A percentile compares a stretch with the other conserved stretches of the same genome.
These are phyloP conservation scores for Drosophila azteca DNA, from an alignment of 1,140 invertebrate species.

Conservation along the genomic window DNA sequence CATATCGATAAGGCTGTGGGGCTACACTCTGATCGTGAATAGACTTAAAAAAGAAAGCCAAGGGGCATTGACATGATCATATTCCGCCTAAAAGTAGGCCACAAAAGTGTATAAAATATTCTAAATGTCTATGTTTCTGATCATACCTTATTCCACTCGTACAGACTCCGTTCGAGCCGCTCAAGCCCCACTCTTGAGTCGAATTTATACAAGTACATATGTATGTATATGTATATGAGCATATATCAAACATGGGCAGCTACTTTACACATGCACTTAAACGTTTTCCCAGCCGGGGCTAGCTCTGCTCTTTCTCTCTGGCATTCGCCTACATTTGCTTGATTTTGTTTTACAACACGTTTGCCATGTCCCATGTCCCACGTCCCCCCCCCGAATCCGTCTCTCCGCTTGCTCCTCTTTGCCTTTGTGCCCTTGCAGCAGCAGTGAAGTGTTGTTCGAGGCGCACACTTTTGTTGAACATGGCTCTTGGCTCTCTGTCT, in stretches of 20 bases:
- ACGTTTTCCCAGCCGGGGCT: constrained; percentile 49
- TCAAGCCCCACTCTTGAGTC: too few relatives aligned
- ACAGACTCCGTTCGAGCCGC: too few relatives aligned
- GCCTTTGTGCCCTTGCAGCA: constrained; percentile 64
- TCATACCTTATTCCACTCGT: too few relatives aligned
- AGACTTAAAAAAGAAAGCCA: too few relatives aligned
- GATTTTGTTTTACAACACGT: constrained; percentile 73
- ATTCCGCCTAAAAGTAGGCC: too few relatives aligned
- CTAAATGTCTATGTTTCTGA: too few relatives aligned
- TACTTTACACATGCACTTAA: constrained; percentile 76
- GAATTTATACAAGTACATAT: not conserved
- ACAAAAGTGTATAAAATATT: not conserved
- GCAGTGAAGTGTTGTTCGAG: constrained; percentile 73
- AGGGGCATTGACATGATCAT: too few relatives aligned
- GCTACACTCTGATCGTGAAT: too few relatives aligned
- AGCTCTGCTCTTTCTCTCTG: constrained; percentile 34
- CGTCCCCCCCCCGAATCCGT: constrained; percentile 1
- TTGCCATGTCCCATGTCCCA: constrained; percentile 45
- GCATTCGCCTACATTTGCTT: constrained; percentile 70
- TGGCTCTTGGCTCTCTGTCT: constrained; percentile 24
- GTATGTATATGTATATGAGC: not conserved
- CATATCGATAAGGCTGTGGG: too few relatives aligned
- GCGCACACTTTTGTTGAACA: constrained; percentile 63
- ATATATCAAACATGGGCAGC: constrained; percentile 33
- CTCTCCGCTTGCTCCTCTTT: constrained; percentile 14